These are phyloP conservation scores for Enchytraeus crypticus DNA, from an alignment of 2,888 invertebrate species.

Conservation along the genomic window DNA sequence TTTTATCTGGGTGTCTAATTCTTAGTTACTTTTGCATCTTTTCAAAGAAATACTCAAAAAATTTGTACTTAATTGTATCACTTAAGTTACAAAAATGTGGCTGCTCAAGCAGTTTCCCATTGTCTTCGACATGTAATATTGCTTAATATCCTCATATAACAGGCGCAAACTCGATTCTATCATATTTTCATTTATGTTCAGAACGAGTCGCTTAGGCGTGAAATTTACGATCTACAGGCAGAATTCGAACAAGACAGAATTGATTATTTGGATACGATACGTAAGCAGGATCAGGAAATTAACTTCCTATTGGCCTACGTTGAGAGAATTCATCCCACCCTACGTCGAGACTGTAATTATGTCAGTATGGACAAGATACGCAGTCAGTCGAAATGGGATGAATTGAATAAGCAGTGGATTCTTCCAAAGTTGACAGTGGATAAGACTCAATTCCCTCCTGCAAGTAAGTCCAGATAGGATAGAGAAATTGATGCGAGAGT, in stretches of 20 bases:
- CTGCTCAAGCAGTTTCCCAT: too few relatives aligned
- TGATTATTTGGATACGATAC: conserved; percentile 73
- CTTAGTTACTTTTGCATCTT: too few relatives aligned
- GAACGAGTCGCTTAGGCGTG: conserved; percentile 62
- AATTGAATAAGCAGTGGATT: conserved; percentile 63
- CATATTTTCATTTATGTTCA: too few relatives aligned
- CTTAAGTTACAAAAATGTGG: too few relatives aligned
- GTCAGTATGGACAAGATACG: conserved; percentile 64
- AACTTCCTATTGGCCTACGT: conserved; percentile 46
- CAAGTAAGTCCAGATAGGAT: too few relatives aligned
- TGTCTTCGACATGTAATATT: too few relatives aligned
- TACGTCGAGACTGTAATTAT: conserved; percentile 67
- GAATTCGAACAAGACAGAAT: conserved; percentile 72
- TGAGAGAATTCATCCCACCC: conserved; percentile 52
- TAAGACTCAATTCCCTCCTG: conserved; percentile 60
- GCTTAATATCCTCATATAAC: too few relatives aligned
- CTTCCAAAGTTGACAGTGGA: conserved; percentile 61
- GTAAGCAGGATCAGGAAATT: conserved; percentile 63
- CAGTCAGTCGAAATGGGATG: conserved; percentile 60
- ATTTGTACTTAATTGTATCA: too few relatives aligned
- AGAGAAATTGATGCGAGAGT: too few relatives aligned
- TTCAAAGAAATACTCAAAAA: too few relatives aligned
- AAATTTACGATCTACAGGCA: conserved; percentile 67
- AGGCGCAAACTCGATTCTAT: too few relatives aligned
- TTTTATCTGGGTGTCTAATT: too few relatives aligned